Evolutionary conservation across 2,888 invertebrate species (phyloP).

Genomic region (Octonoba sinensis): DNA sequence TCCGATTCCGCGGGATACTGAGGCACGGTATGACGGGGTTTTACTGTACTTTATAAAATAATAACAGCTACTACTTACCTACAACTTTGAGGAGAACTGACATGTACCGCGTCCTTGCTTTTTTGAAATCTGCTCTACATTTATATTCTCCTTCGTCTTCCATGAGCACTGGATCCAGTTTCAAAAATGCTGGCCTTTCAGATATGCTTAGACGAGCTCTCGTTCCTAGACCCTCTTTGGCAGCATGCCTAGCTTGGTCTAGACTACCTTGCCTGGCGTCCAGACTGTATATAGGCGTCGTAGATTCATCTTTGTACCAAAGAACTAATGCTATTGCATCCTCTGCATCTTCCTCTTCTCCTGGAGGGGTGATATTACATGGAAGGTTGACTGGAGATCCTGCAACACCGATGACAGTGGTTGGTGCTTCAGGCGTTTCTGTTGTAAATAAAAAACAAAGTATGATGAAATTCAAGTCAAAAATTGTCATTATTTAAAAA

Average conservation of each 20-base stretch:
- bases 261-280: conserved; percentile 66
- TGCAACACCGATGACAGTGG: conserved; percentile 67
- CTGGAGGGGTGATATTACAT: conserved; percentile 86
- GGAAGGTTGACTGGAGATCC: conserved; percentile 80
- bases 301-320: conserved; percentile 91
- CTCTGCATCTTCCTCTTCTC: conserved; percentile 72
- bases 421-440: conserved; percentile 62
- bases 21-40: too few species aligned
- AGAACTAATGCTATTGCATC: conserved; percentile 89
- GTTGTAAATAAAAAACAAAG: neutral
- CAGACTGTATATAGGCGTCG: conserved; percentile 93
- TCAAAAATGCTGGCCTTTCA: conserved; percentile 71
- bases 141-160: conserved; percentile 91
- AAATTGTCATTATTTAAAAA: too few species aligned
- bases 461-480: neutral
- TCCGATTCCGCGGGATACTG: too few species aligned
- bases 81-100: conserved; percentile 91
- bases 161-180: conserved; percentile 77
- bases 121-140: conserved; percentile 90
- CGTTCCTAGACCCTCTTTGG: conserved; percentile 86
- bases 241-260: conserved; percentile 72
- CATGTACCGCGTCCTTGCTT: conserved; percentile 90
- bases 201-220: conserved; percentile 86
- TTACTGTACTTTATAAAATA: too few species aligned
- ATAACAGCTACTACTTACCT: conserved; percentile 77